phyloP scores from a whole-genome alignment of 1,140 invertebrate genomes.

The Batillaria attramentaria region DNA sequence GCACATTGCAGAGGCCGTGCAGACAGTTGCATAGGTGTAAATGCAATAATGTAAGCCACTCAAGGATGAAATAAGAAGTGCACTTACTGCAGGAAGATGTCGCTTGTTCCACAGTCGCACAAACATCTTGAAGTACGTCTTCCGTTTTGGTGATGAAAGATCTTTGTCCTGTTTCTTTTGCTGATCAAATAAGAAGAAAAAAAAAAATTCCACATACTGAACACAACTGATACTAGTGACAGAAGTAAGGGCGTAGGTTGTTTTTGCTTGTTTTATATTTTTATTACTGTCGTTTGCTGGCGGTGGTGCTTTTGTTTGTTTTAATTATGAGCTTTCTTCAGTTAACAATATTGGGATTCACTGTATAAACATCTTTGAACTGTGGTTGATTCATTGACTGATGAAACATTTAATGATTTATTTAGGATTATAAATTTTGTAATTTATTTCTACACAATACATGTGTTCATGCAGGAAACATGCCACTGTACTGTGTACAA shows the following conservation, averaged over 20 bases:
- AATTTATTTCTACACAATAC: no score
- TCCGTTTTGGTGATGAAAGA: constrained; percentile 57
- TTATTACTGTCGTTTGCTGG: background rate
- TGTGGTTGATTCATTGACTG: no score
- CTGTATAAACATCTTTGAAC: no score
- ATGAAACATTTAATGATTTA: no score
- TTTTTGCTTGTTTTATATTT: background rate
- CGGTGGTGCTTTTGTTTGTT: background rate
- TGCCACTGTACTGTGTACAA: background rate
- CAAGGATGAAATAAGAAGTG: background rate
- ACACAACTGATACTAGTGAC: no score
- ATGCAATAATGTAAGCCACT: no score
- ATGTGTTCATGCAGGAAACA: background rate
- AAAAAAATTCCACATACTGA: no score
- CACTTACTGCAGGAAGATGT: constrained; percentile 51
- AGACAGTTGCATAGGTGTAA: no score
- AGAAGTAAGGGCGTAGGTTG: background rate
- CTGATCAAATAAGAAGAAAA: constrained; percentile 51
- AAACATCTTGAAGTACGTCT: constrained; percentile 56
- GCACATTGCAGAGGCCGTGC: no score
- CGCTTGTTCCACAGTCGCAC: constrained; percentile 61
- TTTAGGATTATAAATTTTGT: no score
- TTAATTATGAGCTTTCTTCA: background rate
- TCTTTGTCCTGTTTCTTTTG: constrained; percentile 53
- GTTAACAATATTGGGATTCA: no score